Evolutionary conservation across 2,113 vertebrate genomes (phyloP), one percentile per base, ranked within the genome.

Genomic region (Pipa parva): DNA sequence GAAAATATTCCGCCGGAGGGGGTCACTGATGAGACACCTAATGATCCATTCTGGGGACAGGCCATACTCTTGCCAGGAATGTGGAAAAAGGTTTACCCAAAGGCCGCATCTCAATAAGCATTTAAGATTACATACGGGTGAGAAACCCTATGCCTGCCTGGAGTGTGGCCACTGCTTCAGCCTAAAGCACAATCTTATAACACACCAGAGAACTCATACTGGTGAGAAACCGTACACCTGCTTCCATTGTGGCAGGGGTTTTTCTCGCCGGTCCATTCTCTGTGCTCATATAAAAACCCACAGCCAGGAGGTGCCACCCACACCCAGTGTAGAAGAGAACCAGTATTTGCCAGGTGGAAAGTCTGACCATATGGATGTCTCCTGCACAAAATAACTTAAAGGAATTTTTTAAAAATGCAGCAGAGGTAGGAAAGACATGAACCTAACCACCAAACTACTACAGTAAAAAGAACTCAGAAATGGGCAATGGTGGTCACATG

Each of bases 11-110:
- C 60, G 29, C 55, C 54, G 52, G 25, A 60, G 45, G 24, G 31
- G 45, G 13, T 51, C 57, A 8, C 48, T 69, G 2, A 36, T 69
- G 1, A 69, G 54, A 33, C 66, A 69, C 13, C 48, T 69, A 15
- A 37, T 57, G 25, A 69, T 69, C 58, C 66, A 69, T 49, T 69
- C 66, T 7, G 66, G 66, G 33, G 66, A 69, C 6, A 28, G 66
- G 26, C 66, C 66, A 2, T 69, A 52, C 27, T 6, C 66, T 18
- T 69, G 66, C 28, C 48, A 27, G 4, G 2, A 25, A 1, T 69
- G 66, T 13, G 25, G 33, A 10, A 69, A 69, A 13, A 69, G 48
- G 33, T 69, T 69, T 7, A 69, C 39, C 15, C 66, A 69, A 22
- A 69, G 51, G 24, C 66, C 60, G 26, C 66, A 69, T 36, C 58